Conservation (phyloP, 2,797 vertebrate species). For the Petrocephalus schoutedeni region DNA sequence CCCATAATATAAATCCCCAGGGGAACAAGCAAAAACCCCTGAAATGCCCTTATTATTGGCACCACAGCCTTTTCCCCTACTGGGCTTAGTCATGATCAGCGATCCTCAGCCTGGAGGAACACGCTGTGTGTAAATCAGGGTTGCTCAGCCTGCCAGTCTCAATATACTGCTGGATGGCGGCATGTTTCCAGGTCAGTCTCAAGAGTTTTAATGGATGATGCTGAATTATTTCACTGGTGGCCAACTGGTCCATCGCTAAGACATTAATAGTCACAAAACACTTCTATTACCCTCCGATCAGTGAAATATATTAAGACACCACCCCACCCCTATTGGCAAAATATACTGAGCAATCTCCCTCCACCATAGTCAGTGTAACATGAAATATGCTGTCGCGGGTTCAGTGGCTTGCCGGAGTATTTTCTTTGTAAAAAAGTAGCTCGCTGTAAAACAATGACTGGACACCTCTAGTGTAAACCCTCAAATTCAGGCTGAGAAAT, state of each 20-base stretch:
- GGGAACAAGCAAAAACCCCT: conserved; percentile 1
- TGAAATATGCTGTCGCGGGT: background rate
- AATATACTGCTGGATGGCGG: background rate
- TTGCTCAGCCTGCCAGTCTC: background rate
- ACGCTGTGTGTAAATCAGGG: background rate
- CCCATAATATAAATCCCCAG: conserved; percentile 11
- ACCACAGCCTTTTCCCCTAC: background rate
- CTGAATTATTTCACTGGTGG: background rate
- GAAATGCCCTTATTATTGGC: conserved; percentile 11
- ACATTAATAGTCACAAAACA: background rate
- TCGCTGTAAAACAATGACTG: background rate
- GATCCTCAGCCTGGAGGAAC: background rate
- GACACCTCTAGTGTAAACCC: background rate
- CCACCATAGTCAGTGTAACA: background rate
- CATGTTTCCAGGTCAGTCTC: background rate
- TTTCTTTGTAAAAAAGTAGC: background rate
- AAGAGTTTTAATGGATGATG: background rate
- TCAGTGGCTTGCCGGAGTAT: background rate
- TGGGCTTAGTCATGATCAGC: background rate
- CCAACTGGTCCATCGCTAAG: background rate
- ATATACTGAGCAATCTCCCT: background rate
- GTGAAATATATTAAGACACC: background rate
- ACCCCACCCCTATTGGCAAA: background rate
- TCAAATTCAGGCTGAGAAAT: background rate
- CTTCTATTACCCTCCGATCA: background rate